These are phyloP conservation scores for Pterocles gutturalis DNA, from an alignment of 2,113 vertebrate genomes.

Conservation along the genomic window DNA sequence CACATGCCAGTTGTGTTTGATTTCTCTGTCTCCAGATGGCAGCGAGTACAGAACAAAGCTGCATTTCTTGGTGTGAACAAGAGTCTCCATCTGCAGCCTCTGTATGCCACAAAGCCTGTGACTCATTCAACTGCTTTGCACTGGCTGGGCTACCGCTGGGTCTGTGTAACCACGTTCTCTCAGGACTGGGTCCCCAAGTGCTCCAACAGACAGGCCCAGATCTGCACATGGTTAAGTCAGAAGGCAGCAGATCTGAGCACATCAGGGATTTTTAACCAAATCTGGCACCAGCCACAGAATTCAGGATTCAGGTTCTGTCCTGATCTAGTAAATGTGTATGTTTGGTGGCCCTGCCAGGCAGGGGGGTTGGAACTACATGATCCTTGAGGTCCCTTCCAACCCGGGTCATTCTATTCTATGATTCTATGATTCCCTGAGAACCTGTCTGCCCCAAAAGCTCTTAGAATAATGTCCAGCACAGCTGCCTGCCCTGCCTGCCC, in stretches of 20 bases:
- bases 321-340: too few species aligned
- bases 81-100: slow-evolving; percentile 26
- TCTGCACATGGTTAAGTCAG: background rate
- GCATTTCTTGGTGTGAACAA: background rate
- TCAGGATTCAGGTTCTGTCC: background rate
- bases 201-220: background rate
- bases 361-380: too few species aligned
- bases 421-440: too few species aligned
- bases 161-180: background rate
- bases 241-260: background rate
- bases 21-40: slow-evolving; percentile 45
- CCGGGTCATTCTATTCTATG: too few species aligned
- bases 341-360: too few species aligned
- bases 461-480: background rate
- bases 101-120: slow-evolving; percentile 7
- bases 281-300: background rate
- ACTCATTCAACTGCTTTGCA: slow-evolving; percentile 19
- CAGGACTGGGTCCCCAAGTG: background rate
- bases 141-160: background rate
- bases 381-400: too few species aligned
- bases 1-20: slow-evolving; percentile 15
- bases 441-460: background rate
- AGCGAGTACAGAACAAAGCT: background rate
- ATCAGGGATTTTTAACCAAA: background rate
- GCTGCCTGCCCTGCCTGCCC: background rate